Evolutionary conservation across 2,113 vertebrate species (phyloP), one percentile per base, ranked within the genome.

Genomic region (Heloderma charlesbogerti): DNA sequence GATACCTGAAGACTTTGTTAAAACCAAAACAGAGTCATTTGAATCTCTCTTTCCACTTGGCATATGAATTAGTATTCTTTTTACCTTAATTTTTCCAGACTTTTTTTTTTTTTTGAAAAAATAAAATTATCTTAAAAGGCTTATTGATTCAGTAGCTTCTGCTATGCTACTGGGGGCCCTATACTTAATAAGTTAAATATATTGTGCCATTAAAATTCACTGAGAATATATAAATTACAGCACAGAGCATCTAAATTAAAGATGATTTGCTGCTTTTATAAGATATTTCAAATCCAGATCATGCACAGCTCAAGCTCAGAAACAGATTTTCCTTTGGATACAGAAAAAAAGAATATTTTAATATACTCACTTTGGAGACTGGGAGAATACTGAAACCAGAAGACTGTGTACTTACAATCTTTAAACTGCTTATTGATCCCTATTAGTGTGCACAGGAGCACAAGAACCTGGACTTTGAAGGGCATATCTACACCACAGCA

Each of bases 211-310:
- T 89, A 81, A 94, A 90, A 87, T 45, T 29, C 27, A 74, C 40
- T 66, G 1, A 25, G 51, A 69, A 77, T 48, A 67, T 18, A 87
- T 40, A 22, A 77, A 71, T 71, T 54, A 45, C 1, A 79, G 45
- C 63, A 79, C 3, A 69, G 6, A 0, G 31, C 27, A 29, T 27
- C 5, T 91, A 88, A 77, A 82, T 1, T 82, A 18, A 93, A 77
- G 81, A 88, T 75, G 22, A 87, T 77, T 69, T 95, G 8, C 31
- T 91, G 6, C 15, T 93, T 1, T 31, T 89, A 1, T 86, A 89
- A 51, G 2, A 72, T 3, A 80, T 89, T 88, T 71, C 27, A 94
- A 92, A 94, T 3, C 75, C 37, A 86, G 74, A 74, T 86, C 81
- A 86, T 79, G 45, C 16, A 43, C n/a, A 67, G 27, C 40, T 84